A percentile compares a stretch with the other conserved stretches of the same genome.
Evolutionary conservation across 2,797 vertebrate species (phyloP).

Genomic region (Acrossocheilus fasciatus): DNA sequence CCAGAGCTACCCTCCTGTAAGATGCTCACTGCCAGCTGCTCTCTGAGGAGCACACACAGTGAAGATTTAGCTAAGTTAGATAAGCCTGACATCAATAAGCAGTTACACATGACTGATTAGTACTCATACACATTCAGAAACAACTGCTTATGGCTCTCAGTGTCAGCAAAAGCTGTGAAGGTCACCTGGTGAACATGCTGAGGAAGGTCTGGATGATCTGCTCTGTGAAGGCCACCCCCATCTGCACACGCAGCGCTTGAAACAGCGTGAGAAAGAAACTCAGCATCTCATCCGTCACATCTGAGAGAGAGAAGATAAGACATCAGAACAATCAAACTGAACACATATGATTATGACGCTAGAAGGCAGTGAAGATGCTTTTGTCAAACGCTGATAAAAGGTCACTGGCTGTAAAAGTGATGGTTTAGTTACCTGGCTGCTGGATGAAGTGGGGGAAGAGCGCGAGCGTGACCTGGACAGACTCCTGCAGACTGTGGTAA

Average conservation of each 20-base stretch:
- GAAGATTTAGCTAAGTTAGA: not conserved
- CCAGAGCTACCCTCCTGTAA: conserved; percentile 95
- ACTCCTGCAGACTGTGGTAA: conserved; percentile 97
- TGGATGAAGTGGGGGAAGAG: conserved; percentile 97
- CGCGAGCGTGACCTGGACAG: conserved; percentile 94
- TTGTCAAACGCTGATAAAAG: not conserved
- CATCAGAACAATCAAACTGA: not conserved
- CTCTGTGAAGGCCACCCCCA: conserved; percentile 97
- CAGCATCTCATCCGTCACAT: conserved; percentile 96
- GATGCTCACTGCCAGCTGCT: conserved; percentile 96
- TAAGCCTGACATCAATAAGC: not conserved
- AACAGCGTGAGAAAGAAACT: conserved; percentile 98
- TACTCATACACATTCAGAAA: not conserved
- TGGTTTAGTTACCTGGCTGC: conserved; percentile 88
- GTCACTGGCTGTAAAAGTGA: not conserved
- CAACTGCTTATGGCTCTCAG: not conserved
- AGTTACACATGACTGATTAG: too few relatives aligned
- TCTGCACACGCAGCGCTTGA: conserved; percentile 95
- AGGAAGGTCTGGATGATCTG: conserved; percentile 99
- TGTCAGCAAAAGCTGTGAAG: not conserved
- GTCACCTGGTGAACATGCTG: conserved; percentile 95
- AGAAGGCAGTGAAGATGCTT: not conserved
- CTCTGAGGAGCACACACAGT: conserved; percentile 74
- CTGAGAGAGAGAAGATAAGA: conserved; percentile 71
- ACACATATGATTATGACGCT: too few relatives aligned